These are phyloP conservation scores for Sipha flava DNA, from an alignment of 1,140 invertebrate species.

Conservation along the genomic window DNA sequence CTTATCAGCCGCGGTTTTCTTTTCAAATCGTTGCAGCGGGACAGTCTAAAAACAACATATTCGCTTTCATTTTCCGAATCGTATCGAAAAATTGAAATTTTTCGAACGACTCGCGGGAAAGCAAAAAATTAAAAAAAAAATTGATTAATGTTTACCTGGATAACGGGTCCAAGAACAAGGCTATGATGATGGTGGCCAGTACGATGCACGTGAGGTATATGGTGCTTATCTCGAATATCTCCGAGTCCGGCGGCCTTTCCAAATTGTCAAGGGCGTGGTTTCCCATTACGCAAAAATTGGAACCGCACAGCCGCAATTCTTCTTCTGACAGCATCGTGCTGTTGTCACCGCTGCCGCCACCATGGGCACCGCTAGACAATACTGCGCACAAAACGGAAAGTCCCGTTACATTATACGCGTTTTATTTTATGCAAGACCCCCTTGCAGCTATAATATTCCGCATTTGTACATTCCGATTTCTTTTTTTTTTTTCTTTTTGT, in stretches of 20 bases:
- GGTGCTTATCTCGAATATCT: slow-evolving; percentile 77
- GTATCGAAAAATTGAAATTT: too few relatives aligned
- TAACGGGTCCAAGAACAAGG: slow-evolving; percentile 78
- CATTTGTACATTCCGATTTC: too few relatives aligned
- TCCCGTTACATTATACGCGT: neutral
- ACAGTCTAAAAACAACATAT: too few relatives aligned
- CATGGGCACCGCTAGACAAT: slow-evolving; percentile 64
- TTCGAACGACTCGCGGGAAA: too few relatives aligned
- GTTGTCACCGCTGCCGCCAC: slow-evolving; percentile 47
- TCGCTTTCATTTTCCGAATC: too few relatives aligned
- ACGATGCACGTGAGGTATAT: slow-evolving; percentile 82
- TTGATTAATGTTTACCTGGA: slow-evolving; percentile 72
- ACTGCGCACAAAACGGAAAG: slow-evolving; percentile 49
- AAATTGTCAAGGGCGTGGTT: slow-evolving; percentile 59
- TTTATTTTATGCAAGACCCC: neutral
- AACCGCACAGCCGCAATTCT: slow-evolving; percentile 61
- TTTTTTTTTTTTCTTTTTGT: too few relatives aligned
- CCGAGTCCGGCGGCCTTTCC: slow-evolving; percentile 64
- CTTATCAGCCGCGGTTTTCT: too few relatives aligned
- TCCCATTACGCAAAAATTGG: slow-evolving; percentile 69
- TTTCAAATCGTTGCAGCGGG: too few relatives aligned
- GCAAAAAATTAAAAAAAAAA: too few relatives aligned
- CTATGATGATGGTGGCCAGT: slow-evolving; percentile 74
- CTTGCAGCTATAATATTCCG: too few relatives aligned
- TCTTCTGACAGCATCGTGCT: slow-evolving; percentile 45